Base-by-base conservation (phyloP, 1,140 invertebrate genomes). In the Palaemon carinicauda region DNA sequence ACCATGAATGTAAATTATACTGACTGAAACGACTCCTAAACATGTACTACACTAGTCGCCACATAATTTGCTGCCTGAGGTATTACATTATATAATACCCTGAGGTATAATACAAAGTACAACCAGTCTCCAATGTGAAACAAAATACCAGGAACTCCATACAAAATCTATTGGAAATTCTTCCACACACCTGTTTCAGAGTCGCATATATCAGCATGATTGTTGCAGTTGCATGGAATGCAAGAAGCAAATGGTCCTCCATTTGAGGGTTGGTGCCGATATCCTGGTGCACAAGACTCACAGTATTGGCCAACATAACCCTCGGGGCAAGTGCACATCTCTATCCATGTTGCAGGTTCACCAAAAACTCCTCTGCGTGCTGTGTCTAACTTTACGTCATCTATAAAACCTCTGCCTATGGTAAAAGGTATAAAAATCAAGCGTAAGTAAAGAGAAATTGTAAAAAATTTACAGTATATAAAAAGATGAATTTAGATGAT, bases 161-260 rank as follows among this genome's bases (percentile, higher is more conserved):
- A 24, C 69, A 71, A 33, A 33, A 77, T 21, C 24, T 71, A 14
- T n/a, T 56, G 31, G 53, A 81, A 19, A 50, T 19, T 14, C 15
- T 12, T 33, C 12, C 82, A 50, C 90, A 90, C 91, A 95, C 96
- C 98, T 73, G 97, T 97, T 90, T 98, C 97, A 12, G 96, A 95
- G 90, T 99, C 98, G 92, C 98, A 99, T 89, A 96, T 96, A 82
- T 98, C 96, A 0, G 98, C 97, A 91, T 99, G 98, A 2, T 95
- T 95, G 89, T 99, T 97, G 91, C 98, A 99, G 89, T 98, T 96
- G 91, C 98, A 99, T 65, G 96, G 96, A 27, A 99, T 96, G 91
- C 98, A 99, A 3, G 94, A 94, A 71, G 97, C 96, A 90, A 98
- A 98, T 0, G 97, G 96, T 15, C 98, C 98, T 12, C 97, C 97